Percentiles rank a stretch among this genome's conserved stretches.
Conservation (phyloP, 1,140 invertebrate genomes). For the Drosophila orena region DNA sequence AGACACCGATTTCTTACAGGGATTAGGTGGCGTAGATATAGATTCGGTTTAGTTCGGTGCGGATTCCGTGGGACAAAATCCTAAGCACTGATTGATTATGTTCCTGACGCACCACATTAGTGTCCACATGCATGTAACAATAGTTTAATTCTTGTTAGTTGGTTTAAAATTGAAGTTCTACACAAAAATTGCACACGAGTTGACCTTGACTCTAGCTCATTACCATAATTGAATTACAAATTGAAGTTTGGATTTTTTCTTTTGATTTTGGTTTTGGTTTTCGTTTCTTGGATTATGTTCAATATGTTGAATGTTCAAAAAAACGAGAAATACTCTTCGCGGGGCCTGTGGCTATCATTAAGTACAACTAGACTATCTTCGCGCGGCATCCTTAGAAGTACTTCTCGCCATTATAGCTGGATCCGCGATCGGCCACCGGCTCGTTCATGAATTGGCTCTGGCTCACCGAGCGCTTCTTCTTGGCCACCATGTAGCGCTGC, state of each 20-base stretch:
- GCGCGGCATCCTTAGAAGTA: slow-evolving; percentile 59
- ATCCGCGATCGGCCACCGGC: slow-evolving; percentile 60
- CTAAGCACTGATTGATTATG: slow-evolving; percentile 77
- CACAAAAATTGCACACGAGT: slow-evolving; percentile 69
- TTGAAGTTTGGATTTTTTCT: neutral
- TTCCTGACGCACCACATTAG: slow-evolving; percentile 53
- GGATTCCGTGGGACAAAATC: slow-evolving; percentile 47
- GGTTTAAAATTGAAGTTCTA: slow-evolving; percentile 62
- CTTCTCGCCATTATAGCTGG: slow-evolving; percentile 74
- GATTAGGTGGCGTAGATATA: slow-evolving; percentile 54
- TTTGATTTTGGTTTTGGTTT: slow-evolving; percentile 5
- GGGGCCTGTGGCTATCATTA: slow-evolving; percentile 24
- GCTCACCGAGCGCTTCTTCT: slow-evolving; percentile 80
- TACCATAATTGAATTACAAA: slow-evolving; percentile 25
- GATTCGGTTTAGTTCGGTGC: slow-evolving; percentile 27
- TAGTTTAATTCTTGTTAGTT: slow-evolving; percentile 48
- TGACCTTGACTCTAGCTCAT: slow-evolving; percentile 44
- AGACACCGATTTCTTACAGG: slow-evolving; percentile 56
- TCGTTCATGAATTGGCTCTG: slow-evolving; percentile 68
- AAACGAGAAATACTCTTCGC: slow-evolving; percentile 24
- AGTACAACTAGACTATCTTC: slow-evolving; percentile 15
- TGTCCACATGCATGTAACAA: slow-evolving; percentile 44
- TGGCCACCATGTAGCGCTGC: slow-evolving; percentile 82
- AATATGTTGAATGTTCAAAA: slow-evolving; percentile 22
- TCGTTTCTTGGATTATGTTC: slow-evolving; percentile 33